Evolutionary conservation across 2,797 vertebrate genomes (phyloP), one percentile per base, ranked within the genome.

Genomic region (Bradypodion ventrale): DNA sequence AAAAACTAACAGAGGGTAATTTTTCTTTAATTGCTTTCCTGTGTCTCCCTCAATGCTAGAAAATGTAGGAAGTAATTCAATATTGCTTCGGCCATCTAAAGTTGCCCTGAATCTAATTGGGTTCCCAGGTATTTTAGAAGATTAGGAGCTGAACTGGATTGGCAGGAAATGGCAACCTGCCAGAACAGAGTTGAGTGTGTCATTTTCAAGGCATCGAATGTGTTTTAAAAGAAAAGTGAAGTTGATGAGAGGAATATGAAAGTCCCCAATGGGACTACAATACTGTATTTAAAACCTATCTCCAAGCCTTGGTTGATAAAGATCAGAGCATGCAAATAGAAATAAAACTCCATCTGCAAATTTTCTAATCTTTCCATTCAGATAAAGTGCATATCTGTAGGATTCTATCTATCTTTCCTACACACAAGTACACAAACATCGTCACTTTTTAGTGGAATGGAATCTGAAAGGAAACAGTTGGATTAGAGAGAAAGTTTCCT

Each of bases 151-250:
- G 85, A 89, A 91, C 82, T 80, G 90, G 91, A 92, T 85, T 0
- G 2, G 86, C 91, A 92, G 88, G 85, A 87, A 82, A 66, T 91
- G 94, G 89, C 78, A 0, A 73, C 10, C 59, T 91, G 91, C 91
- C 92, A 94, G 87, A 82, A 80, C 0, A 65, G 91, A 86, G 87
- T 94, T 89, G 89, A 86, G 77, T 85, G 2, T 4, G 85, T 87
- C 85, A 82, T 90, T 93, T 90, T 91, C 84, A 92, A 93, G 92
- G 90, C 92, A 95, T 93, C 92, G 87, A 91, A 94, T 93, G 87
- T 84, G 82, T 87, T 91, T 92, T 91, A 88, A 92, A 91, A 90
- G 88, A 44, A 87, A 88, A 23, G 65, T 86, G 87, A 90, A 80
- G 68, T 87, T 90, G 52, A 89, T 90, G 81, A 89, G 82, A 77